phyloP scores from a whole-genome alignment of 2,797 vertebrate genomes.

The Strix occidentalis region DNA sequence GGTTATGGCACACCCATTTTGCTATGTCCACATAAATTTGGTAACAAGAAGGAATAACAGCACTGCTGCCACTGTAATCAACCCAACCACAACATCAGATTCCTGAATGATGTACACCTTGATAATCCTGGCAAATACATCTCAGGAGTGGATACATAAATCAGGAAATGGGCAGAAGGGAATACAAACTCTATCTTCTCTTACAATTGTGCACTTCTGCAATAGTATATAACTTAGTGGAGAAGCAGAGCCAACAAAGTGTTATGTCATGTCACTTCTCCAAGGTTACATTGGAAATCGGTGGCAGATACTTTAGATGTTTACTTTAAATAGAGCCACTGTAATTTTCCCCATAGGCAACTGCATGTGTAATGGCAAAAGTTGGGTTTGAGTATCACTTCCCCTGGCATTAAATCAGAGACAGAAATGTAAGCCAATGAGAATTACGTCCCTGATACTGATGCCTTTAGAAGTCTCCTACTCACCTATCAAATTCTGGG shows the following conservation, averaged over 20 bases:
- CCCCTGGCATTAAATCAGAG: constrained; percentile 45
- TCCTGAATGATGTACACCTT: not conserved
- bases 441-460: not conserved
- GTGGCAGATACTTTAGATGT: constrained; percentile 51
- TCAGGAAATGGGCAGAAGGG: not conserved
- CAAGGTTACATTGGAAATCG: constrained; percentile 56
- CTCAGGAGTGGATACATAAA: not conserved
- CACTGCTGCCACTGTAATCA: not conserved
- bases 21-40: not conserved
- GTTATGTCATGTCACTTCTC: constrained; percentile 36
- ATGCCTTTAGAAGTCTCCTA: constrained; percentile 37
- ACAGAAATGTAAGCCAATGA: constrained; percentile 54
- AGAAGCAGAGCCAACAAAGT: not conserved
- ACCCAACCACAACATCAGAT: not conserved
- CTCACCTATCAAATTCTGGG: constrained; percentile 54
- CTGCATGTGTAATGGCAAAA: constrained; percentile 58
- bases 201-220: not conserved
- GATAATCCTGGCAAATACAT: not conserved
- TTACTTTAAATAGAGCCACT: constrained; percentile 61
- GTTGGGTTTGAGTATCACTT: constrained; percentile 41
- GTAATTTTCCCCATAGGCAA: constrained; percentile 60
- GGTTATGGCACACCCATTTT: not conserved
- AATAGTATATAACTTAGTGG: not conserved
- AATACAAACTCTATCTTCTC: not conserved
- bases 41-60: not conserved